Evolutionary conservation across 2,888 invertebrate genomes (phyloP), one percentile per base, ranked within the genome.

Genomic region (Bellardia pandia): DNA sequence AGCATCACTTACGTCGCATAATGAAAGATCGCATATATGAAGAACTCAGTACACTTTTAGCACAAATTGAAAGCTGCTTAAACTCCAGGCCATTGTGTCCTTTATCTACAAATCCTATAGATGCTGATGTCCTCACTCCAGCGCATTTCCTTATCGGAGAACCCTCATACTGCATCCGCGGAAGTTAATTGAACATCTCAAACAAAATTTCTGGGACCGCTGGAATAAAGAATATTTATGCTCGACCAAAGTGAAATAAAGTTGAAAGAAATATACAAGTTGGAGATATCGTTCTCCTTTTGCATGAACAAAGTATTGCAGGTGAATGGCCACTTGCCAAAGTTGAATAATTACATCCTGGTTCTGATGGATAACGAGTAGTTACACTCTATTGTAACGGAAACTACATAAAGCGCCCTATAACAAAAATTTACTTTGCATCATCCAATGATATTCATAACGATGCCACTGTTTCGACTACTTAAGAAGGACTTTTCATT

Each of bases 131-230:
- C 0, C 48, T 85, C 14, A 84, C 87, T 23, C 81, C 85, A 3
- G 56, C 85, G 2, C 85, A 86, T 60, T 88, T 85, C 51, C 45
- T 77, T 1, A 71, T 82, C 53, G 81, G 78, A 30, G 60, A 86
- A 45, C 78, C 80, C 1, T 72, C 45, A 6, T 11, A 72, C 2
- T 71, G 56, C 30, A 11, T 82, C 7, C 81, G 74, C 3, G 83
- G 83, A 83, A 2, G 71, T n/a, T n/a, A n/a, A n/a, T 86, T 16
- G 79, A 74, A 56, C 13, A 45, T 16, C 7, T 86, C 13, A 83
- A 86, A 13, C 48, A 58, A 56, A 82, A 88, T 42, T 89, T 88
- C 30, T 88, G 88, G 88, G 62, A 78, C 5, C 86, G 86, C 2
- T 88, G 88, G 85, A 48, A 53, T n/a, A 30, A 42, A 1, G 85